Evolutionary conservation across 2,797 vertebrate genomes (phyloP), one percentile per base, ranked within the genome.

Genomic region (Hirundo rustica): DNA sequence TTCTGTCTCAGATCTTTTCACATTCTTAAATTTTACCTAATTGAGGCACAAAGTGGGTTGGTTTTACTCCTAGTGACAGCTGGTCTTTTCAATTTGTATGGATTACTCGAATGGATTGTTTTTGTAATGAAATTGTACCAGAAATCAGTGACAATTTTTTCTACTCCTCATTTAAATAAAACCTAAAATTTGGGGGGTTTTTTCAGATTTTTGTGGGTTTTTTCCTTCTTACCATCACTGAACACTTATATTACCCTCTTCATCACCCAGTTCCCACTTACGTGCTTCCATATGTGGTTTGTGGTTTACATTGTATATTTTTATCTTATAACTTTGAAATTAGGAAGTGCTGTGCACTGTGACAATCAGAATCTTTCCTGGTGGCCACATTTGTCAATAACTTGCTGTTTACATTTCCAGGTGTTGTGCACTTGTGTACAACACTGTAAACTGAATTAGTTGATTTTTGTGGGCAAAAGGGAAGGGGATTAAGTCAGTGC

Each of bases 401-500:
- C 10, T 62, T 8, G 6, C 7, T 72, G 16, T 27, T 92, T 64
- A 25, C 1, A 0, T 62, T 89, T 74, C 19, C 29, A 71, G 29
- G 23, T 42, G 70, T 82, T 80, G n/a, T 36, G 6, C 45, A 32
- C 5, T 50, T 45, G 1, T 2, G 32, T 22, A 11, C 8, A 47
- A 10, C 42, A 26, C 8, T 53, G 3, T 38, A 51, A 73, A 62
- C 32, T 32, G 6, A 40, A 21, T 68, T 54, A 45, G 30, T 9
- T 4, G 1, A 2, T 58, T 68, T 70, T 36, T n/a, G 4, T 36
- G 13, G 38, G 7, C 13, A 13, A 51, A 25, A 45, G 23, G 25
- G 19, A 48, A 55, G 8, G 8, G 2, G 0, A 0, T 47, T 64
- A 40, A 38, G 4, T 65, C 11, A 38, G 1, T 45, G 23, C 4